Percentiles rank a stretch among this genome's conserved stretches.
Conservation (phyloP, 2,888 invertebrate genomes). For the Drosophila pseudotakahashii region DNA sequence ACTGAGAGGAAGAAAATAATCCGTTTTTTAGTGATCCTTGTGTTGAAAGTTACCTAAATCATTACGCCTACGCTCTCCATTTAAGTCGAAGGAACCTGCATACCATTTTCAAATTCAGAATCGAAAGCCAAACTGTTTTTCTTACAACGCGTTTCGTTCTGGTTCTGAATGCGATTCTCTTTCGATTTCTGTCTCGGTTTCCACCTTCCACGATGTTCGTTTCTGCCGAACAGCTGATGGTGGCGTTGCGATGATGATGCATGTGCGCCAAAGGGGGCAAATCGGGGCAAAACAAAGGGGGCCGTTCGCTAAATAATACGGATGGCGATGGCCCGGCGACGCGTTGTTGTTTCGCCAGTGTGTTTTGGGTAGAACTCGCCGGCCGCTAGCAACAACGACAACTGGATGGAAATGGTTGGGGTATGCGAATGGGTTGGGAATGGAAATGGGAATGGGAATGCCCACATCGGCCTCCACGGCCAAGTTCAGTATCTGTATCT, state of each 20-base stretch:
- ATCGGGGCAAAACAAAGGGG: constrained; percentile 1
- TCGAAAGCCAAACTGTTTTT: constrained; percentile 2
- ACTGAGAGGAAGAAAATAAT: neutral
- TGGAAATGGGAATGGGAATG: constrained; percentile 11
- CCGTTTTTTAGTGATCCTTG: neutral
- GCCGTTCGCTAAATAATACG: constrained; percentile 45
- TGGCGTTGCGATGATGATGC: constrained; percentile 21
- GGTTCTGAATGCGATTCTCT: constrained; percentile 12
- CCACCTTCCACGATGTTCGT: constrained; percentile 33
- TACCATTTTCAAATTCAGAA: constrained; percentile 2
- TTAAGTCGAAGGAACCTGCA: constrained; percentile 4
- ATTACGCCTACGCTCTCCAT: neutral
- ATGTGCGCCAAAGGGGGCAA: constrained; percentile 22
- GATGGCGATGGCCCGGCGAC: constrained; percentile 28
- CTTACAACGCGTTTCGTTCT: constrained; percentile 16
- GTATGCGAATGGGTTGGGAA: neutral
- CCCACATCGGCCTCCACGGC: constrained; percentile 50
- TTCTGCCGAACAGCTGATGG: constrained; percentile 69
- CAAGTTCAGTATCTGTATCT: constrained; percentile 80
- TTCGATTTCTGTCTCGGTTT: constrained; percentile 19
- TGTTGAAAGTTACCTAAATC: neutral
- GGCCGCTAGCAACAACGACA: constrained; percentile 37
- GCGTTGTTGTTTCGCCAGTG: constrained; percentile 20
- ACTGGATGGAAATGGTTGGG: constrained; percentile 19
- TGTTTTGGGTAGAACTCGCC: constrained; percentile 32